A percentile compares a stretch with the other conserved stretches of the same genome.
phyloP scores from a whole-genome alignment of 2,888 invertebrate species.

The Phasia obesa region DNA sequence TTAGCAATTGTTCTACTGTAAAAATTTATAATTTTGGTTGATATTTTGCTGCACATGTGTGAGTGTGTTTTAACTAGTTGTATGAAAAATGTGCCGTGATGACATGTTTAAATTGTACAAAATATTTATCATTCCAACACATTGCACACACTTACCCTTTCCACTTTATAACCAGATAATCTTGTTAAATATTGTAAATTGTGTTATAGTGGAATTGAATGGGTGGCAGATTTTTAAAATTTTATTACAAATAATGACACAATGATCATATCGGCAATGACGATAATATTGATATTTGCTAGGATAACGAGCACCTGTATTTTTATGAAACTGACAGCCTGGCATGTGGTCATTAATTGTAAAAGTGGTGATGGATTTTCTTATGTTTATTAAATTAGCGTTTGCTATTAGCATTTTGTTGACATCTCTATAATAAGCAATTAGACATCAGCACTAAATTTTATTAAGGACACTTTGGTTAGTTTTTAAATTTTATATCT shows the following conservation, averaged over 20 bases:
- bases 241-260: conserved; percentile 2
- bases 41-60: neutral
- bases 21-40: neutral
- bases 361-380: conserved; percentile 24
- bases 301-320: neutral
- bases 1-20: neutral
- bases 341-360: neutral
- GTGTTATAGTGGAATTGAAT: conserved; percentile 2
- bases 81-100: neutral
- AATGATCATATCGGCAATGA: conserved; percentile 1
- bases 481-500: neutral
- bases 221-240: neutral
- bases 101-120: neutral
- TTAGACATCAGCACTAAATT: conserved; percentile 8
- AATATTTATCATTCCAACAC: conserved; percentile 6
- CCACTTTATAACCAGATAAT: conserved; percentile 34
- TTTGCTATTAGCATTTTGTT: conserved; percentile 13
- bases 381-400: conserved; percentile 24
- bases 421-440: conserved; percentile 1
- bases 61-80: neutral
- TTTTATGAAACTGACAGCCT: conserved; percentile 26
- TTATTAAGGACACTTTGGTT: neutral
- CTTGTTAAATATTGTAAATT: conserved; percentile 43
- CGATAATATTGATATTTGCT: neutral
- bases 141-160: neutral